Base-by-base conservation (phyloP, 2,888 invertebrate species). In the Xanthia icteritia region DNA sequence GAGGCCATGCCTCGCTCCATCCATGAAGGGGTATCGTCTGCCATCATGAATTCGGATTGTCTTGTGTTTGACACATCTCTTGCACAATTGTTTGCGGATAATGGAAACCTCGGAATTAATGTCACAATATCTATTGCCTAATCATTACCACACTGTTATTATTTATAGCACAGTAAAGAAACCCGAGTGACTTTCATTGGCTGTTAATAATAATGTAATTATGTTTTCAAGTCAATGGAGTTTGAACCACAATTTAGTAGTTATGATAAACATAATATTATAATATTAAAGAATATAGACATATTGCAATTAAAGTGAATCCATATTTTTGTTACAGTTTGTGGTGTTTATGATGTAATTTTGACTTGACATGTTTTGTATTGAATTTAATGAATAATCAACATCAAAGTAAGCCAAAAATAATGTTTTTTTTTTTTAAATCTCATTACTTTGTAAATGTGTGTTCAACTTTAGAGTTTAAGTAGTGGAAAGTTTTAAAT, bases 1-100 rank as follows among this genome's bases (percentile, higher is more conserved):
- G 99, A 99, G 96, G 99, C 99, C 6, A 99, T 99, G 97, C 99
- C 99, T 0, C 97, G 99, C 72, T 99, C 99, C 74, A 99, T 99
- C 92, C 99, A 99, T 92, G 99, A 99, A 97, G 99, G 99, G 79
- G 99, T 99, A 39, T 99, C 99, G 68, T 99, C 99, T 36, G 99
- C 99, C 68, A 99, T 99, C 91, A 98, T 99, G 96, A 99, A 99
- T 93, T 99, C 99, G 42, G 99, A 99, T 97, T 99, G 99, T 94
- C 97, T 99, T 84, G 99, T 99, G 83, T 99, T 99, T 96, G 99
- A 99, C 95, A 99, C 99, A 74, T 99, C 99, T 87, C 99, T 99
- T 93, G 99, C 99, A 84, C 99, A 99, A 96, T 97, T 99, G 81
- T 99, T 99, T 97, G 99, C 99, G 74, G 99, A 99, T 94, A 99